phyloP scores from a whole-genome alignment of 2,113 vertebrate species.

The Herpetotheres cachinnans region DNA sequence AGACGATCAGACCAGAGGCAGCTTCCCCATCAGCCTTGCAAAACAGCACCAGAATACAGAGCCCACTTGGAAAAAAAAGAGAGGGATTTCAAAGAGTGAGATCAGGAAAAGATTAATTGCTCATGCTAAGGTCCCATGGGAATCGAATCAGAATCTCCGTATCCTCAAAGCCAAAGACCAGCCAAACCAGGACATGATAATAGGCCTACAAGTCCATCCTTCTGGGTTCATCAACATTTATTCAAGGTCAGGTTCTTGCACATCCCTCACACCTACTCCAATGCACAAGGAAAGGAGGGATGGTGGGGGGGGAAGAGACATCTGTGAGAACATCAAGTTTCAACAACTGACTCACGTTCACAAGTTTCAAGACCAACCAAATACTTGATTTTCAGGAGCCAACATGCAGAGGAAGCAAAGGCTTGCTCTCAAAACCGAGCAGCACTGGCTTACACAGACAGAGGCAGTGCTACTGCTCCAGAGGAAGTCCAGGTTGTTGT shows the following conservation, averaged over 20 bases:
- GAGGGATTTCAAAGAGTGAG: background rate
- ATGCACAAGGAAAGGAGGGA: background rate
- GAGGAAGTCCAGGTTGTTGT: background rate
- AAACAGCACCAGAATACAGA: background rate
- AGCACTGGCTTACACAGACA: background rate
- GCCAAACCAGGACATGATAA: fast-evolving
- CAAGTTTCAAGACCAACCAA: too few relatives aligned
- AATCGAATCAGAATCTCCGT: background rate
- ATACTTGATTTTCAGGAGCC: background rate
- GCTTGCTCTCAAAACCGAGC: background rate
- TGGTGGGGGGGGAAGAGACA: fast-evolving
- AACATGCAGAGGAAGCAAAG: background rate
- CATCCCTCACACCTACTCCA: background rate
- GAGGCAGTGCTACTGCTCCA: background rate
- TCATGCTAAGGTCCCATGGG: background rate
- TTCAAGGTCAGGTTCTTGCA: background rate
- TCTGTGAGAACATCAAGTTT: background rate
- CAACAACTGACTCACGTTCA: fast-evolving
- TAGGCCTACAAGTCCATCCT: background rate
- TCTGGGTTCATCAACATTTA: background rate
- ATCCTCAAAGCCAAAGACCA: background rate
- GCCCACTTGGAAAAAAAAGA: background rate
- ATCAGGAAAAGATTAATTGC: background rate
- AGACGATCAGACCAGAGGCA: background rate
- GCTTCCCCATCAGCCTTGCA: conserved; percentile 3